These are phyloP conservation scores for Schizotus pectinicornis DNA, from an alignment of 2,888 invertebrate genomes.

Conservation along the genomic window DNA sequence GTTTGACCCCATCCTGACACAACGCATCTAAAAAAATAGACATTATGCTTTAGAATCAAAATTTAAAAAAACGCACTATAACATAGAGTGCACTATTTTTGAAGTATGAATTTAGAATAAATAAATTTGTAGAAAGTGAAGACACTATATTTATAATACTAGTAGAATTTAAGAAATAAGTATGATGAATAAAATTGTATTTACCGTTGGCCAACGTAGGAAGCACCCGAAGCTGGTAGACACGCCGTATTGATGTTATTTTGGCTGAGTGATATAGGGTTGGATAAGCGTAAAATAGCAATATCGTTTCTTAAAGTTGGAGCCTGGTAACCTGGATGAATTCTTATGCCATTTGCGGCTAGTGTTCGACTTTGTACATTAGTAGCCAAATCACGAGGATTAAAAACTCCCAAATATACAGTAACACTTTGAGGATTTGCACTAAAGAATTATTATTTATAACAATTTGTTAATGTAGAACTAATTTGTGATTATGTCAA, in stretches of 20 bases:
- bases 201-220: slow-evolving; percentile 41
- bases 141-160: too few species aligned
- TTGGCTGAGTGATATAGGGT: slow-evolving; percentile 64
- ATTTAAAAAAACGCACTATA: too few species aligned
- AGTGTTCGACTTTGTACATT: slow-evolving; percentile 38
- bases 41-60: too few species aligned
- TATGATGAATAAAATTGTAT: too few species aligned
- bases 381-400: slow-evolving; percentile 31
- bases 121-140: too few species aligned
- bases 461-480: neutral
- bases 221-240: slow-evolving; percentile 59
- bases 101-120: neutral
- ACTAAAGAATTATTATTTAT: slow-evolving; percentile 28
- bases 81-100: too few species aligned
- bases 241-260: slow-evolving; percentile 69
- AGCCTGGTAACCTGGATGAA: slow-evolving; percentile 71
- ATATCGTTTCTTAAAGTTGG: slow-evolving; percentile 81
- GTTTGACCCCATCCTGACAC: slow-evolving; percentile 91
- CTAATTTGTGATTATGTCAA: too few species aligned
- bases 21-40: slow-evolving; percentile 60
- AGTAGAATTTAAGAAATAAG: too few species aligned
- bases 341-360: slow-evolving; percentile 31
- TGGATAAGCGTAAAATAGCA: slow-evolving; percentile 75
- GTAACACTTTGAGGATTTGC: slow-evolving; percentile 36
- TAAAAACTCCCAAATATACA: slow-evolving; percentile 45